A percentile compares a stretch with the other conserved stretches of the same genome.
These are phyloP conservation scores for Metridium senile DNA, from an alignment of 92 coral and sea anemone genomes.

Conservation along the genomic window DNA sequence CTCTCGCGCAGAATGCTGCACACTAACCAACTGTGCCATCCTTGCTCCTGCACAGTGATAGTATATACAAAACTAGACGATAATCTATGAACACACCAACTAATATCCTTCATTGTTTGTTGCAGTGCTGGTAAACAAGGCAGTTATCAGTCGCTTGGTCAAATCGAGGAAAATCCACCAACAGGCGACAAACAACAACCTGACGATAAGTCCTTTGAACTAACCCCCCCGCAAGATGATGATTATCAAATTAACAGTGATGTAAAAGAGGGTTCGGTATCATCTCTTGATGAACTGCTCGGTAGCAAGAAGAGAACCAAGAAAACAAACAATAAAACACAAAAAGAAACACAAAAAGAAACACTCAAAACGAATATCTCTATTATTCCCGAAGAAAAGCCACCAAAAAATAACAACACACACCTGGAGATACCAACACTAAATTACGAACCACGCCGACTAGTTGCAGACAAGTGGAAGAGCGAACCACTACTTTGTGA, in stretches of 20 bases:
- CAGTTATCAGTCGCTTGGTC: constrained; percentile 42
- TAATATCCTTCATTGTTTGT: no score
- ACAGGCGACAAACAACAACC: constrained; percentile 43
- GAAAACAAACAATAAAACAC: constrained; percentile 7
- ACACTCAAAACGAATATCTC: no score
- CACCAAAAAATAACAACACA: constrained; percentile 42
- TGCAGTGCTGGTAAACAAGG: constrained; percentile 42
- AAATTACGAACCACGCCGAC: constrained; percentile 52
- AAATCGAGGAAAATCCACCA: constrained; percentile 15
- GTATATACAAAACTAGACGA: no score
- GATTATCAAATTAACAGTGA: constrained; percentile 40
- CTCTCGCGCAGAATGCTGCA: no score
- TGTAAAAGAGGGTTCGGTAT: constrained; percentile 47
- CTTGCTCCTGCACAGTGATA: no score
- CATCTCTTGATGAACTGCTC: constrained; percentile 70
- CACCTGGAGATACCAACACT: constrained; percentile 62
- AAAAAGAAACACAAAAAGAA: constrained; percentile 23
- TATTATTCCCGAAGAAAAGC: no score
- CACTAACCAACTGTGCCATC: no score
- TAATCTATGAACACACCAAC: no score
- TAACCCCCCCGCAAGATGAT: constrained; percentile 47
- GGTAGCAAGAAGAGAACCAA: constrained; percentile 39
- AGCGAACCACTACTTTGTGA: constrained; percentile 34
- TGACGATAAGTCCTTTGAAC: constrained; percentile 56
- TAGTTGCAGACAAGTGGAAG: constrained; percentile 34